Evolutionary conservation across 1,140 invertebrate species (phyloP).

Genomic region (Cecropterus lyciades): DNA sequence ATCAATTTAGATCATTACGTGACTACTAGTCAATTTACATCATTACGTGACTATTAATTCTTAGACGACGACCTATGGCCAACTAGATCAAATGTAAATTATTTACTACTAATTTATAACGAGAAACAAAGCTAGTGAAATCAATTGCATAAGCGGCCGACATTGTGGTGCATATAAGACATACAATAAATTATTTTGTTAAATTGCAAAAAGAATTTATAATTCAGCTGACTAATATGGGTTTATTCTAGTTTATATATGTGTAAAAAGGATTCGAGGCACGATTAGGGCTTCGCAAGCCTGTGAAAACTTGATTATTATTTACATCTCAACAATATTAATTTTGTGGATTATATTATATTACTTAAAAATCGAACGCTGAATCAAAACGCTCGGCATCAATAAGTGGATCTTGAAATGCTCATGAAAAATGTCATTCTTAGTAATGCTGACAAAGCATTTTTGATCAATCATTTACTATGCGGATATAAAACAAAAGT

Average conservation of each 20-base stretch:
- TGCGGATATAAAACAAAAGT: too few species aligned
- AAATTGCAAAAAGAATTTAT: background rate
- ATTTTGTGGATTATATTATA: background rate
- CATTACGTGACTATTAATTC: background rate
- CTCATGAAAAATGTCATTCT: too few species aligned
- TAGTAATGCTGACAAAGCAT: too few species aligned
- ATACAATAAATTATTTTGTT: background rate
- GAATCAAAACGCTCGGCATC: too few species aligned
- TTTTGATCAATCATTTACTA: too few species aligned
- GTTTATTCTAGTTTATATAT: background rate
- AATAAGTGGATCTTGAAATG: too few species aligned
- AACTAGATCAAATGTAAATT: slow-evolving; percentile 20
- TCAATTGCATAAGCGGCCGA: slow-evolving; percentile 18
- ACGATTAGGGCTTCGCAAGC: background rate
- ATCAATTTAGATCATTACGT: too few species aligned
- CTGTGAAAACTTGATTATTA: too few species aligned
- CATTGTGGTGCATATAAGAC: slow-evolving; percentile 4
- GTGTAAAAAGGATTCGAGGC: background rate
- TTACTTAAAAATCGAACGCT: too few species aligned
- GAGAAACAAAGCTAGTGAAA: slow-evolving; percentile 22
- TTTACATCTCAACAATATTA: background rate
- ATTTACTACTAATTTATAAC: slow-evolving; percentile 7
- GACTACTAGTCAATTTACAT: too few species aligned
- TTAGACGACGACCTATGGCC: too few species aligned
- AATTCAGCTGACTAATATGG: slow-evolving; percentile 3